phyloP scores from a whole-genome alignment of 2,113 vertebrate genomes.

The Malurus melanocephalus region DNA sequence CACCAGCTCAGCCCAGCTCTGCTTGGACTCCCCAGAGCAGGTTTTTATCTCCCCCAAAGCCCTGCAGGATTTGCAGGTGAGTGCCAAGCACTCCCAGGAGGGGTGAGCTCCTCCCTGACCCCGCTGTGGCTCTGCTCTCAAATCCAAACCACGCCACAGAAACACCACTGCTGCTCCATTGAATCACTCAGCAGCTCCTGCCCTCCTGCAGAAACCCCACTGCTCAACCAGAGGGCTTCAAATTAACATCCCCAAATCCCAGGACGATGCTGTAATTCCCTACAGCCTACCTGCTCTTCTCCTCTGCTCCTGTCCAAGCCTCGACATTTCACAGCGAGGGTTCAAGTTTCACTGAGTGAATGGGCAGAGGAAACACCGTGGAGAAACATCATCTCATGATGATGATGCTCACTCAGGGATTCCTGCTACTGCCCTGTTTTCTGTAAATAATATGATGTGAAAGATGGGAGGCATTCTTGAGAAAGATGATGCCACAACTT shows the following conservation, averaged over 20 bases:
- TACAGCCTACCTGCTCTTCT: not conserved
- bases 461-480: not conserved
- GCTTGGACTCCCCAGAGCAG: not conserved
- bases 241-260: not conserved
- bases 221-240: not conserved
- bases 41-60: not conserved
- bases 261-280: not conserved
- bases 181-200: not conserved
- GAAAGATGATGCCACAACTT: not conserved
- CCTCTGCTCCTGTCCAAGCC: not conserved
- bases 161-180: not conserved
- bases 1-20: not conserved
- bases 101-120: not conserved
- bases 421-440: not conserved
- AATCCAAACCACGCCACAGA: fast-evolving
- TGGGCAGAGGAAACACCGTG: not conserved
- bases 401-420: not conserved
- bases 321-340: not conserved
- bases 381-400: not conserved
- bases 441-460: not conserved
- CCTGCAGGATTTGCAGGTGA: not conserved
- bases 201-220: not conserved
- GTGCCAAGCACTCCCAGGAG: not conserved
- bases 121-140: not conserved
- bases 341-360: not conserved